Evolutionary conservation across 1,140 invertebrate species (phyloP), one percentile per base, ranked within the genome.

Genomic region (Cyphomyrmex costatus): DNA sequence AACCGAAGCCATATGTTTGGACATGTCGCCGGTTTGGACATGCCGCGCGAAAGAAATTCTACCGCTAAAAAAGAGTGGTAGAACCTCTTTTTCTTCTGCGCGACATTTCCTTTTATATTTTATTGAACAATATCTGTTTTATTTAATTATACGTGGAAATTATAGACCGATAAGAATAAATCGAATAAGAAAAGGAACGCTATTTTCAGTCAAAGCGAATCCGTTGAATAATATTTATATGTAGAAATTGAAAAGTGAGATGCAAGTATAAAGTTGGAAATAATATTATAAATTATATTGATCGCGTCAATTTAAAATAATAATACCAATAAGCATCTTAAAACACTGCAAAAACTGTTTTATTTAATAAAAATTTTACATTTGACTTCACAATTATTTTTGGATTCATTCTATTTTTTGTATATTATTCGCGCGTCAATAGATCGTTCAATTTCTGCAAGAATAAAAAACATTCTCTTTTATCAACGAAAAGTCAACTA

Each of bases 1-100:
- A 70, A 70, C 42, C 49, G 71, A 80, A 70, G 70, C 21, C 36
- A 51, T 73, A 71, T 70, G 46, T 80, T 71, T 36, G n/a, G 36
- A 58, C 30, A 21, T 56, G 24, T 53, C 24, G 51, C 14, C 33
- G 24, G 14, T 27, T 66, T 66, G 24, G 46, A 53, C n/a, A n/a
- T n/a, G n/a, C 36, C 36, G 36, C 42, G 27, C 7, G 27, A 79
- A 79, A 58, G 12, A 58, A 36, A 82, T 49, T 6, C 42, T 33
- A 21, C 14, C 36, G 53, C n/a, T 27, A 14, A 8, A 42, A 12
- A 21, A n/a, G 36, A 42, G 36, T 8, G 36, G 10, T 42, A 42
- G 2, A n/a, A 12, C n/a, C 19, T 10, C 24, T 33, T 60, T 58
- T 14, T n/a, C 2, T 49, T 8, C 2, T 12, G 36, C 27, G 42